Base-by-base conservation (phyloP, 2,797 vertebrate genomes). In the Euthynnus affinis region DNA sequence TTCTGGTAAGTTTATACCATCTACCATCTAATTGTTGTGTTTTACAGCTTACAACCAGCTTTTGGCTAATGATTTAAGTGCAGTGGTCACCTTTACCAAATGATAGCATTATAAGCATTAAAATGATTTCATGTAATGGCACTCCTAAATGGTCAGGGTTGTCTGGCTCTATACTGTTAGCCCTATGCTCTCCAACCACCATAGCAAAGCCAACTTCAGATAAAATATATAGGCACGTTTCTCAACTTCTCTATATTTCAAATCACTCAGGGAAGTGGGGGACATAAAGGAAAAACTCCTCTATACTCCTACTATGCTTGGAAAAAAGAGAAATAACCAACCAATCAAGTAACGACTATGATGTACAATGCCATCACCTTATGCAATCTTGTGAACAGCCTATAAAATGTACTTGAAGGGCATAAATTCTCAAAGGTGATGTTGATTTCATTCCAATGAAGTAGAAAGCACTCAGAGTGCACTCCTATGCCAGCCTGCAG, bases 191-290 rank as follows among this genome's bases (percentile, higher is more conserved):
- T 42, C 18, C 29, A 71, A 44, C 40, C 15, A 51, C 34, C 44
- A 60, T 34, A 22, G 57, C 12, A 37, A 65, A 52, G 20, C 25
- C n/a, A 18, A 37, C 29, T 25, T 32, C 0, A 44, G 52, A n/a
- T 46, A 2, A 60, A 78, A 55, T 44, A 25, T 14, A 52, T 34
- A 17, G 29, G 32, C 6, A 58, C 0, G 48, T 73, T 57, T 37
- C 27, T 52, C 6, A 64, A 74, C 3, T 48, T 23, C 4, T 59
- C 3, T 32, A 34, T 51, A 60, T 32, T 59, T 55, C 9, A 60
- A 56, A 56, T 71, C 27, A 76, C 62, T 74, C 71, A 70, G 44
- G 27, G n/a, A 70, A n/a, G 22, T 63, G 5, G 17, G 58, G 18
- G 2, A 20, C 18, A 49, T 0, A 53, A 1, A 61, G 29, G 15